Conservation (phyloP, 1,140 invertebrate genomes). For the Contarinia nasturtii region DNA sequence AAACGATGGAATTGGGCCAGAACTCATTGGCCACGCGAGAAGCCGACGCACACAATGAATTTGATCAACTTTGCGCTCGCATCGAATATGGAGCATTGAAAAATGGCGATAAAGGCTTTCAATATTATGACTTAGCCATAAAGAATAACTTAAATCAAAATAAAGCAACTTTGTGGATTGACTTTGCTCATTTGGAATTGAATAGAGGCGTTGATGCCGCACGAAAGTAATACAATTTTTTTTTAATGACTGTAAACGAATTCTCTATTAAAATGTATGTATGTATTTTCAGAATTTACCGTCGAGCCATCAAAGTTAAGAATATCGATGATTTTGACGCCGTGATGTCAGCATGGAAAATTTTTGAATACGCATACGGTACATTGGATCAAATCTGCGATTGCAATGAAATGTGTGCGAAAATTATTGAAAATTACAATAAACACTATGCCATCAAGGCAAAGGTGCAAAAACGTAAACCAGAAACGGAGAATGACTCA, state of each 20-base stretch:
- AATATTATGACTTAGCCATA: conserved; percentile 14
- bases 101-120: conserved; percentile 6
- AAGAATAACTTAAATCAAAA: conserved; percentile 12
- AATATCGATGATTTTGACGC: conserved; percentile 6
- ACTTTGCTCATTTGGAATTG: conserved; percentile 8
- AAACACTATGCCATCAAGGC: not conserved
- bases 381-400: conserved; percentile 3
- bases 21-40: conserved; percentile 12
- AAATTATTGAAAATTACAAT: not conserved
- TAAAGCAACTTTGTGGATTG: conserved; percentile 9
- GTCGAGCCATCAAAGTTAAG: conserved; percentile 8
- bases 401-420: conserved; percentile 7
- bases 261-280: not conserved
- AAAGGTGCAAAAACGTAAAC: not conserved
- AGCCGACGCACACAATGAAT: conserved; percentile 18
- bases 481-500: not conserved
- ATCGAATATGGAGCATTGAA: conserved; percentile 14
- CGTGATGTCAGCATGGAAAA: conserved; percentile 7
- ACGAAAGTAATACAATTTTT: conserved; percentile 7
- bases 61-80: conserved; percentile 18
- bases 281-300: conserved; percentile 7
- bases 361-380: conserved; percentile 9
- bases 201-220: conserved; percentile 5
- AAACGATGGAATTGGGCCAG: conserved; percentile 13
- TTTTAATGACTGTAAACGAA: too few relatives aligned